These are phyloP conservation scores for Cathartes aura DNA, from an alignment of 2,113 vertebrate genomes.

Conservation along the genomic window DNA sequence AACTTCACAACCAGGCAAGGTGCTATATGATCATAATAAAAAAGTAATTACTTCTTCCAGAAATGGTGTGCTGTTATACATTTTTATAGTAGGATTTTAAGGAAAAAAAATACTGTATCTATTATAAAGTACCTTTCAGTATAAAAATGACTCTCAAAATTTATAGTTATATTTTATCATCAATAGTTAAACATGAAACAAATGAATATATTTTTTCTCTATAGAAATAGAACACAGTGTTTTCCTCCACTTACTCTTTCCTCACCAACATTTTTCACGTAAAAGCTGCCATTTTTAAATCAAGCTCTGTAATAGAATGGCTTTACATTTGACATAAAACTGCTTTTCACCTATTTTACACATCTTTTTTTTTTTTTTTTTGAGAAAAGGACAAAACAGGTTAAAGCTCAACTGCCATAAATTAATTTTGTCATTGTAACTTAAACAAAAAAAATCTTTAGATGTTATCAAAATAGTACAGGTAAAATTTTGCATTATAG, in stretches of 20 bases:
- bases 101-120: not conserved
- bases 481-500: not conserved
- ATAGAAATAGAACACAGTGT: not conserved
- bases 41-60: not conserved
- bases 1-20: not conserved
- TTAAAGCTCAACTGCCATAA: not conserved
- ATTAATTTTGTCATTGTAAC: not conserved
- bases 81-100: not conserved
- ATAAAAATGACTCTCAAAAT: not conserved
- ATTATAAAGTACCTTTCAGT: not conserved
- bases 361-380: not conserved
- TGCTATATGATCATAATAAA: slow-evolving; percentile 5
- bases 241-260: not conserved
- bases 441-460: not conserved
- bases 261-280: not conserved
- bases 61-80: not conserved
- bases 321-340: not conserved
- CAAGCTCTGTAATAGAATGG: not conserved
- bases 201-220: not conserved
- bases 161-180: not conserved
- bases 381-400: not conserved
- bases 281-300: not conserved
- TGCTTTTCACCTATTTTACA: not conserved
- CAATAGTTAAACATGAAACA: not conserved
- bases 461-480: not conserved